Evolutionary conservation across 2,113 vertebrate species (phyloP).

Genomic region (Thunnus maccoyii): DNA sequence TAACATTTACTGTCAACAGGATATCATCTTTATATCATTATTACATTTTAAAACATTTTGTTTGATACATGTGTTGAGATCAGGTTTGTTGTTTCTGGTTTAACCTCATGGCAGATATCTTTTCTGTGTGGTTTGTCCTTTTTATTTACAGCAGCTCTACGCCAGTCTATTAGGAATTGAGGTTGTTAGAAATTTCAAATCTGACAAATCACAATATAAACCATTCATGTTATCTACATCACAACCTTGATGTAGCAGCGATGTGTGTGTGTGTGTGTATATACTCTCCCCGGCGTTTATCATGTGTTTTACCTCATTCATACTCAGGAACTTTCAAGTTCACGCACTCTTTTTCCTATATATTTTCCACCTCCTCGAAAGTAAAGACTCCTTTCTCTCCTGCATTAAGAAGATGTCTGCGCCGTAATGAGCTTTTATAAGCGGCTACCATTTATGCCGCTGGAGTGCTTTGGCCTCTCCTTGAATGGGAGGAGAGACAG

Average conservation of each 20-base stretch:
- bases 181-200: slow-evolving; percentile 8
- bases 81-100: too few relatives aligned
- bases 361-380: slow-evolving; percentile 24
- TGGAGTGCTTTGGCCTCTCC: slow-evolving; percentile 23
- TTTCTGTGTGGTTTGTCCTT: too few relatives aligned
- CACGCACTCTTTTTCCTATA: slow-evolving; percentile 14
- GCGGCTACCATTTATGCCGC: slow-evolving; percentile 4
- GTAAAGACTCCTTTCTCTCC: not conserved
- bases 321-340: slow-evolving; percentile 44
- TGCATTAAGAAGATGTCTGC: slow-evolving; percentile 1
- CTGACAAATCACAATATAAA: not conserved
- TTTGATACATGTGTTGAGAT: too few relatives aligned
- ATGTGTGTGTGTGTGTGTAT: not conserved
- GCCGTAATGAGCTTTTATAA: slow-evolving; percentile 39
- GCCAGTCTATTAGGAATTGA: not conserved
- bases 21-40: too few relatives aligned
- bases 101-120: too few relatives aligned
- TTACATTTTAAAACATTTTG: too few relatives aligned
- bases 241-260: slow-evolving; percentile 42
- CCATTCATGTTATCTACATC: slow-evolving; percentile 32
- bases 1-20: too few relatives aligned
- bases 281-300: not conserved
- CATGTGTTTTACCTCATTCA: not conserved
- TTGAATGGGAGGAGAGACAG: slow-evolving; percentile 5
- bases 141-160: too few relatives aligned